Base-by-base conservation (phyloP, 2,888 invertebrate genomes). In the Athripsodes cinereus region DNA sequence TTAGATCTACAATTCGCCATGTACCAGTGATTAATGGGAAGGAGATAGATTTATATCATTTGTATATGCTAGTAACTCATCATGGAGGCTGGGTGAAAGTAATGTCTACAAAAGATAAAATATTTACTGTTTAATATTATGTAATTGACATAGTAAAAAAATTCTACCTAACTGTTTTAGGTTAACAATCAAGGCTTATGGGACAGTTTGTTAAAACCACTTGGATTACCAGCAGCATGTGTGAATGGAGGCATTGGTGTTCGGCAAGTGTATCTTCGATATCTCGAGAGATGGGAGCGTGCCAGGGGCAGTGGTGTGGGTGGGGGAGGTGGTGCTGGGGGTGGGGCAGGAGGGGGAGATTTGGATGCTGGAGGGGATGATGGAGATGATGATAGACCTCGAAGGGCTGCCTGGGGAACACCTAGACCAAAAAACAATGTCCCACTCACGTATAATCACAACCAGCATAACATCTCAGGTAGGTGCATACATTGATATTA, bases 21-120 rank as follows among this genome's bases (percentile, higher is more conserved):
- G 67, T 81, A 26, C 90, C 92, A 2, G 80, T 86, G 71, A 87
- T 97, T 62, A 92, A 90, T 78, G 96, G 96, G 58, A 85, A 87
- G 69, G 90, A 92, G 74, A 85, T 98, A 69, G 96, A 98, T 79
- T 82, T 98, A 66, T 94, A 90, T 76, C 83, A 88, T 62, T 84
- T 98, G 66, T 98, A 97, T 76, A 87, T 86, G 67, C 83, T 93
- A 70, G 97, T 98, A 53, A 94, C 92, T 67, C 87, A 88, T 64
- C 83, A 91, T 68, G 97, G 97, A 67, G 98, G 98, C 67, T 90
- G 96, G 83, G 85, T 92, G 67, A 97, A 94, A 88, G 97, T 96
- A 26, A 26, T 26, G 26, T 6, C 26, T 26, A 6, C 3, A 26
- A 6, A 26, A 10, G 26, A 26, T 26, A 26, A n/a, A n/a, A n/a